phyloP scores from a whole-genome alignment of 2,797 vertebrate genomes.

The Oreortyx pictus region DNA sequence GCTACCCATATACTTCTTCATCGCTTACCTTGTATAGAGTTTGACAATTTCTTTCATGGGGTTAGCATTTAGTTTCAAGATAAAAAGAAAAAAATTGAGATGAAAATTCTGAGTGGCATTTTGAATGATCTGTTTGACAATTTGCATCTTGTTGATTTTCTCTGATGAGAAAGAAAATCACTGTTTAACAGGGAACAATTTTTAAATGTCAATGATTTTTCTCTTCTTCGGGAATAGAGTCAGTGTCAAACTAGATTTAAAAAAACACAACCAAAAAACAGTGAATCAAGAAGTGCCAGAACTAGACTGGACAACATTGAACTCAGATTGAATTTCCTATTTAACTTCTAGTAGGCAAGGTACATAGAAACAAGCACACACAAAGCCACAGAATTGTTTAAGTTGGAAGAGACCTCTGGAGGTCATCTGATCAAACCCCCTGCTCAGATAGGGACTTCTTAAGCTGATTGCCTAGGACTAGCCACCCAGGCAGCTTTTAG shows the following conservation, averaged over 20 bases:
- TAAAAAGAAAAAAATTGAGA: conserved; percentile 53
- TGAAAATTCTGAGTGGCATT: conserved; percentile 62
- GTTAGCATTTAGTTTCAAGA: conserved; percentile 39
- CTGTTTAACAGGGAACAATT: conserved; percentile 45
- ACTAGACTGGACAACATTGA: not conserved
- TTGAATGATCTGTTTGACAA: conserved; percentile 64
- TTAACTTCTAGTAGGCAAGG: not conserved
- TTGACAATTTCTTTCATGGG: not conserved
- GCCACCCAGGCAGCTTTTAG: not conserved
- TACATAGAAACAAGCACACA: not conserved
- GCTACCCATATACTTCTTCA: not conserved
- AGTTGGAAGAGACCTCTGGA: not conserved
- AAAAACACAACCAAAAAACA: not conserved
- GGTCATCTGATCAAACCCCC: not conserved
- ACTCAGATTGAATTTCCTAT: not conserved
- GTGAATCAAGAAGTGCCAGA: not conserved
- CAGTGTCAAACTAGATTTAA: conserved; percentile 30
- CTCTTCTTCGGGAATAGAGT: conserved; percentile 7
- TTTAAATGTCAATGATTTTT: conserved; percentile 64
- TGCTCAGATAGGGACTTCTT: not conserved
- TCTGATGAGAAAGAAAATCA: conserved; percentile 56
- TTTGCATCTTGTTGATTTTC: conserved; percentile 57
- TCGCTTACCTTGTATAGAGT: not conserved
- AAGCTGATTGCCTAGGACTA: not conserved
- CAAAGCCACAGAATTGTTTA: not conserved